Evolutionary conservation across 2,113 vertebrate species (phyloP), one percentile per base, ranked within the genome.

Genomic region (Gymnogyps californianus): DNA sequence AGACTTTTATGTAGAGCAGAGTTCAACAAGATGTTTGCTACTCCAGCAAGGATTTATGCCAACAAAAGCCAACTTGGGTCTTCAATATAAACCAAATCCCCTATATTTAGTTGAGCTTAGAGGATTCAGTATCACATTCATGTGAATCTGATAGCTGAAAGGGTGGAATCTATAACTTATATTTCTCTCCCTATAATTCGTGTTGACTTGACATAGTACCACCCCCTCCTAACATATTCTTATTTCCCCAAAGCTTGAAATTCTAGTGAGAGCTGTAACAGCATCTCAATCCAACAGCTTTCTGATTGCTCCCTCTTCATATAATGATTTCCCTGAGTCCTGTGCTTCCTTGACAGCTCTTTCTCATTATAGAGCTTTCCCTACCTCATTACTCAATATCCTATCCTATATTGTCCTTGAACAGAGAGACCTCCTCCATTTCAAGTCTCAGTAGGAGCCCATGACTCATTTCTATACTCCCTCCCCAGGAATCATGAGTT

Each of bases 401-500:
- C 32, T 78, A 80, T 4, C 61, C 46, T 85, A 44, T 20, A 67
- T 16, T 59, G 32, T 69, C 79, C 77, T 67, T 51, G 5, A 93
- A 66, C 11, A 57, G 19, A 95, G 16, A 71, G 5, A 54, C 3
- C 2, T 36, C 16, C 2, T 8, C 14, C 40, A 42, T 75, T 81
- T 75, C 26, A 83, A 25, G 13, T 71, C 84, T 65, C 75, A 31
- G 38, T 61, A 74, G 75, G 75, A 85, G 61, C 15, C 49, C 70
- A 88, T 91, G 91, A 91, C 58, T 97, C 93, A 97, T 96, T 95
- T 94, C 93, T 85, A 66, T 44, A 55, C 62, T 52, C 70, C 26
- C 18, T 82, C 52, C 66, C 20, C 78, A 83, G 84, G 74, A 96
- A 24, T 54, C 38, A 42, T 74, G 65, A 85, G 49, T 74, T 96